These are phyloP conservation scores for Nycteola revayana DNA, from an alignment of 2,888 invertebrate species.

Conservation along the genomic window DNA sequence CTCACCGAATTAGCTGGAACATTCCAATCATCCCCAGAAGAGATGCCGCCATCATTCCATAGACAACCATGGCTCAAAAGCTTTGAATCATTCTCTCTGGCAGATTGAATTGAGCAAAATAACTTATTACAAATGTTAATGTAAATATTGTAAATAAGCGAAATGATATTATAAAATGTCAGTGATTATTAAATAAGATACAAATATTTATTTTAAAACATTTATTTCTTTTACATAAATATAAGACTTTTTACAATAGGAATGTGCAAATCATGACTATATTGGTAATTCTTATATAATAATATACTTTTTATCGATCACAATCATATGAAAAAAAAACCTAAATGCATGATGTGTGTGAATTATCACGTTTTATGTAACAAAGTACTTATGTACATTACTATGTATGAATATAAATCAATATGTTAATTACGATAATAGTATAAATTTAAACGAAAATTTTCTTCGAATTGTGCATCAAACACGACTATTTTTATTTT, in stretches of 20 bases:
- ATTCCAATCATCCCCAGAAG: slow-evolving; percentile 53
- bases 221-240: slow-evolving; percentile 24
- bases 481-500: no score
- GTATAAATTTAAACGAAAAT: neutral
- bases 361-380: no score
- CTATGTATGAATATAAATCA: slow-evolving; percentile 4
- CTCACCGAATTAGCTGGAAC: slow-evolving; percentile 52
- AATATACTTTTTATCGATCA: no score
- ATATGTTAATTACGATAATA: neutral
- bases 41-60: slow-evolving; percentile 51
- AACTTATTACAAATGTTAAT: slow-evolving; percentile 8
- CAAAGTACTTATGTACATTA: no score
- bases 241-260: slow-evolving; percentile 27
- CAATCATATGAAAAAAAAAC: no score
- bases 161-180: slow-evolving; percentile 22
- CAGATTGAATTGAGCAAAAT: slow-evolving; percentile 43
- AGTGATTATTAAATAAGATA: slow-evolving; percentile 25
- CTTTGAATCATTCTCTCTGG: slow-evolving; percentile 53
- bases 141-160: slow-evolving; percentile 36
- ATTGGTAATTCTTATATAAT: slow-evolving; percentile 10
- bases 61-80: slow-evolving; percentile 57
- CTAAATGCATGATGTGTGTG: no score
- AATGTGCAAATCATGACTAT: slow-evolving; percentile 22
- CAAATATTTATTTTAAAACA: slow-evolving; percentile 28
- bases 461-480: no score